Percentiles rank a stretch among this genome's conserved stretches.
Evolutionary conservation across 2,797 vertebrate genomes (phyloP).

Genomic region (Iguana delicatissima): DNA sequence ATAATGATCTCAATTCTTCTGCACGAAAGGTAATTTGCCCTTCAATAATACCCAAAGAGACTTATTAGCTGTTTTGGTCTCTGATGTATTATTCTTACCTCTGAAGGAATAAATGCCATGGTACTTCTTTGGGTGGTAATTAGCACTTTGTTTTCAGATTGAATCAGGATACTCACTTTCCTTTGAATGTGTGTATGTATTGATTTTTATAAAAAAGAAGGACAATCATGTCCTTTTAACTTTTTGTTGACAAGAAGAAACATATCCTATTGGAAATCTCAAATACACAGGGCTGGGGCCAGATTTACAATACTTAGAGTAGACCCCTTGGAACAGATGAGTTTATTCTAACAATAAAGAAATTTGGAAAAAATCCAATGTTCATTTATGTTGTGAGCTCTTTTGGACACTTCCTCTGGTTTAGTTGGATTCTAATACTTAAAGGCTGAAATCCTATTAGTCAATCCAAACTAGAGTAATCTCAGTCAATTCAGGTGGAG

Average conservation of each 20-base stretch:
- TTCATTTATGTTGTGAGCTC: too few species aligned
- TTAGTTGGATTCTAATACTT: neutral
- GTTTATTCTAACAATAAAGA: neutral
- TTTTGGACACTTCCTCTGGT: neutral
- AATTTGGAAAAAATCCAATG: neutral
- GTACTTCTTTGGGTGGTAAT: constrained; percentile 4
- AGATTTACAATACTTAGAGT: neutral
- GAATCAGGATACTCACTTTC: neutral
- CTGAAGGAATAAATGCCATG: constrained; percentile 20
- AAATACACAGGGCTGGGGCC: neutral
- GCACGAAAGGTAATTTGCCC: neutral
- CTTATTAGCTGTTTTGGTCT: neutral
- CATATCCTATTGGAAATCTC: neutral
- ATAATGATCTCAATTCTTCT: neutral
- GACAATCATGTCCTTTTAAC: neutral
- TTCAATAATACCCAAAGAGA: constrained; percentile 7
- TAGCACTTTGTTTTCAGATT: constrained; percentile 15
- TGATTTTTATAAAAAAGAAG: neutral
- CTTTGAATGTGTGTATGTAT: neutral
- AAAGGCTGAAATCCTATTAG: neutral
- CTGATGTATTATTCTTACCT: neutral
- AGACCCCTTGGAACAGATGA: neutral
- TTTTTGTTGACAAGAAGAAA: neutral
- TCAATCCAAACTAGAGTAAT: too few species aligned
- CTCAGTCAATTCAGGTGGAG: too few species aligned